Percentiles rank a stretch among this genome's conserved stretches.
Evolutionary conservation across 2,113 vertebrate species (phyloP).

Genomic region (Danionella cerebrum): DNA sequence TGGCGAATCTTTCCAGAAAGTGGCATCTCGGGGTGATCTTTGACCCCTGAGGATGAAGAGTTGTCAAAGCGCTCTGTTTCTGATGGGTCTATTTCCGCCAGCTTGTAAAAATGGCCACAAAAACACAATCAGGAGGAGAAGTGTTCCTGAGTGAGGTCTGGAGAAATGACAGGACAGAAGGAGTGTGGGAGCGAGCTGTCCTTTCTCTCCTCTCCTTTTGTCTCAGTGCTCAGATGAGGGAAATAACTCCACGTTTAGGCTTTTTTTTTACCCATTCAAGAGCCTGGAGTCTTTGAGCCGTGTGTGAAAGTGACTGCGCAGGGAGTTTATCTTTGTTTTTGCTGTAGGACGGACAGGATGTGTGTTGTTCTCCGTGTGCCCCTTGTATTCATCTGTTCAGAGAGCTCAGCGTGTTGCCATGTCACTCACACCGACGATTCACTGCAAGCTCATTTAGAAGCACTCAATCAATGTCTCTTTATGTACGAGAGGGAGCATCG

Average conservation of each 20-base stretch:
- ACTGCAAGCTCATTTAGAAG: constrained; percentile 8
- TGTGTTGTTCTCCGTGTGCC: constrained; percentile 22
- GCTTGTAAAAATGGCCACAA: constrained; percentile 17
- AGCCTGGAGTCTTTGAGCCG: constrained; percentile 17
- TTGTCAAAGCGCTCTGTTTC: constrained; percentile 29
- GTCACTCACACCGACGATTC: constrained; percentile 26
- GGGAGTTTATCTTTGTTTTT: constrained; percentile 35
- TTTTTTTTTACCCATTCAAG: constrained; percentile 17
- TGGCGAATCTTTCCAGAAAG: constrained; percentile 35
- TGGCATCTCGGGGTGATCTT: constrained; percentile 26
- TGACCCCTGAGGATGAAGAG: constrained; percentile 35
- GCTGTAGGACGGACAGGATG: constrained; percentile 22
- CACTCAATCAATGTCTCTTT: constrained; percentile 21
- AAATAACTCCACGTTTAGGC: constrained; percentile 32
- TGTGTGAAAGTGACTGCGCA: constrained; percentile 20
- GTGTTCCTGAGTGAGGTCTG: constrained; percentile 44
- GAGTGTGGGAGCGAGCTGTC: constrained; percentile 21
- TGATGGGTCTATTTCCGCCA: constrained; percentile 19
- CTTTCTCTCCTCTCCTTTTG: constrained; percentile 13
- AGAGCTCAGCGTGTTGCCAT: constrained; percentile 14
- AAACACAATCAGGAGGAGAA: constrained; percentile 25
- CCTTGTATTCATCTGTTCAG: constrained; percentile 21
- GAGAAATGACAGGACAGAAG: constrained; percentile 46
- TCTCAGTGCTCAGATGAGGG: constrained; percentile 34
- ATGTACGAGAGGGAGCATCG: too few relatives aligned